phyloP scores from a whole-genome alignment of 2,113 vertebrate genomes.

The Ia io region DNA sequence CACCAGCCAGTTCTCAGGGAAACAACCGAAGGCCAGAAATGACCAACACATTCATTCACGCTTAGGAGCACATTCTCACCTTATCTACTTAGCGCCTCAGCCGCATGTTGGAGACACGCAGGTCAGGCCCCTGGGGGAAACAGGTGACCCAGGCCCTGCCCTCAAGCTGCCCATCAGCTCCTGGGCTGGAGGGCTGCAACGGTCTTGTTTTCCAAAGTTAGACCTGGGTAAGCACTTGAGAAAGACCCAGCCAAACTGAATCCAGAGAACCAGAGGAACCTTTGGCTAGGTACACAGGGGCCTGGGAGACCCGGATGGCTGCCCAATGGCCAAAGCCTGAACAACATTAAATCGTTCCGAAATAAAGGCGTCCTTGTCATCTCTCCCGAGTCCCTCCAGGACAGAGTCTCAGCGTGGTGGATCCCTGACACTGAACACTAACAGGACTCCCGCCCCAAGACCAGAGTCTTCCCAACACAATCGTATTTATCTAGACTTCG shows the following conservation, averaged over 20 bases:
- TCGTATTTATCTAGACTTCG: not conserved
- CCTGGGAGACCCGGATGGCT: not conserved
- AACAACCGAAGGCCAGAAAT: fast-evolving
- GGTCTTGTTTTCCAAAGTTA: not conserved
- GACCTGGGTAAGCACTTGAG: not conserved
- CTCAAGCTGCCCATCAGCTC: not conserved
- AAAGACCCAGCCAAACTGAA: not conserved
- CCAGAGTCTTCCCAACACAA: not conserved
- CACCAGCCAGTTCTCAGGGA: fast-evolving
- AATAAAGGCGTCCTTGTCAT: not conserved
- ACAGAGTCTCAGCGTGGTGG: not conserved
- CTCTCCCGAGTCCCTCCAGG: not conserved
- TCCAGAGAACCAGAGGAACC: not conserved
- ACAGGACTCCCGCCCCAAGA: not conserved
- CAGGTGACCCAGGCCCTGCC: not conserved
- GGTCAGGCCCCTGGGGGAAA: not conserved
- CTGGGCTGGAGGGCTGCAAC: no score
- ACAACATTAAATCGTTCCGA: not conserved
- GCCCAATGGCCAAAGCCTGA: not conserved
- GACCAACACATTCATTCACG: fast-evolving
- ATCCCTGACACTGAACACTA: not conserved
- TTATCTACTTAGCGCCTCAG: fast-evolving
- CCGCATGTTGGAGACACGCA: not conserved
- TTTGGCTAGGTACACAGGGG: not conserved
- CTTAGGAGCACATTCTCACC: fast-evolving